A percentile compares a stretch with the other conserved stretches of the same genome.
Evolutionary conservation across 2,888 invertebrate genomes (phyloP).

Genomic region (Ectemnius cavifrons): DNA sequence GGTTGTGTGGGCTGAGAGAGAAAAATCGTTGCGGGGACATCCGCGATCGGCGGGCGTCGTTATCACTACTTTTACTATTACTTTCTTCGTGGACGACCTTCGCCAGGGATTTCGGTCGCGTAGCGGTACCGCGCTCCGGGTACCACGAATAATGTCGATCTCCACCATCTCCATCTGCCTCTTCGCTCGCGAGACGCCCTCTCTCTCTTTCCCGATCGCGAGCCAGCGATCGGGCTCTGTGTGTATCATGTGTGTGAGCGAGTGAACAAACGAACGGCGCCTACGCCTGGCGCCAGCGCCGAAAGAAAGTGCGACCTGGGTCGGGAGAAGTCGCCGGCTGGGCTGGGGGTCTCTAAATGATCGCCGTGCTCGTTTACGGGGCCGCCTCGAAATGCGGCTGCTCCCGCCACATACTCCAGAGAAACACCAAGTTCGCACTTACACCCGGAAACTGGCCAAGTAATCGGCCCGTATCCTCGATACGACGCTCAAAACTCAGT

Average conservation of each 20-base stretch:
- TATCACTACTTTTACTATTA: conserved; percentile 55
- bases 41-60: conserved; percentile 16
- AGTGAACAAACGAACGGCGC: conserved; percentile 63
- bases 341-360: conserved; percentile 47
- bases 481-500: too few relatives aligned
- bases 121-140: conserved; percentile 62
- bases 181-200: conserved; percentile 34
- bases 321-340: conserved; percentile 52
- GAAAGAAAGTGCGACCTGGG: conserved; percentile 64
- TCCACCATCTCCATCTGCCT: conserved; percentile 54
- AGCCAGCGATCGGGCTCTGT: background rate
- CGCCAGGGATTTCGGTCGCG: conserved; percentile 62
- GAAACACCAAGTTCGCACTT: conserved; percentile 2
- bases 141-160: conserved; percentile 64
- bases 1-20: background rate
- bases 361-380: conserved; percentile 58
- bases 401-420: too few relatives aligned
- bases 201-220: conserved; percentile 7
- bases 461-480: too few relatives aligned
- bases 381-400: conserved; percentile 55
- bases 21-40: background rate
- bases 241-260: conserved; percentile 6
- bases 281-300: conserved; percentile 70
- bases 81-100: conserved; percentile 46
- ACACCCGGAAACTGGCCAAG: conserved; percentile 40